Base-by-base conservation (phyloP, 2,888 invertebrate genomes). In the Meghimatium bilineatum region DNA sequence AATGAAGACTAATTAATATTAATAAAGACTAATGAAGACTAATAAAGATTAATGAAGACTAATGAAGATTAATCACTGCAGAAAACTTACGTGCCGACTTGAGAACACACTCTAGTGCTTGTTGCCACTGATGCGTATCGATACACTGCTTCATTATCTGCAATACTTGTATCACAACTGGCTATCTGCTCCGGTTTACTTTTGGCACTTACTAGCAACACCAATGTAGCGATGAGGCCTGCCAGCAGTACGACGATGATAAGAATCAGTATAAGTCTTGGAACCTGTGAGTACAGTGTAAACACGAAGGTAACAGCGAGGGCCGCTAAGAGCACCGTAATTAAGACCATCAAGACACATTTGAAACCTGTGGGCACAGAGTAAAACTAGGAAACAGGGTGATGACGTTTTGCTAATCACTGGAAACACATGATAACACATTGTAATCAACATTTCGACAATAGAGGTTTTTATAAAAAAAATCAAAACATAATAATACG, bases 51-150 rank as follows among this genome's bases (percentile, higher is more conserved):
- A n/a, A n/a, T n/a, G n/a, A n/a, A n/a, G n/a, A n/a, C n/a, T n/a
- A n/a, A n/a, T n/a, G n/a, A n/a, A n/a, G n/a, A n/a, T n/a, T n/a
- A n/a, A n/a, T n/a, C n/a, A n/a, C n/a, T n/a, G n/a, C n/a, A 52
- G 56, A 52, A 49, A n/a, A 81, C 74, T 63, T 63, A 81, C 81
- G 56, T 81, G 29, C 81, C 81, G 26, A 81, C 44, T 36, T 74
- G 56, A 38, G 81, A 56, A 26, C 81, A 81, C 1, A 69, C 26
- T 8, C 32, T 26, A 0, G 81, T 74, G 32, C 72, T 81, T 20
- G 74, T 29, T 17, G 81, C 81, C 29, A 81, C 81, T 44, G 81
- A 56, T 0, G 74, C 81, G 34, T 32, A 80, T 12, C 72, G 56
- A 29, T 56, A 80, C 6, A 36, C 32, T 5, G 49, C 71, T 26